Evolutionary conservation across 2,888 invertebrate genomes (phyloP).

Genomic region (Sarcophaga subvicina): DNA sequence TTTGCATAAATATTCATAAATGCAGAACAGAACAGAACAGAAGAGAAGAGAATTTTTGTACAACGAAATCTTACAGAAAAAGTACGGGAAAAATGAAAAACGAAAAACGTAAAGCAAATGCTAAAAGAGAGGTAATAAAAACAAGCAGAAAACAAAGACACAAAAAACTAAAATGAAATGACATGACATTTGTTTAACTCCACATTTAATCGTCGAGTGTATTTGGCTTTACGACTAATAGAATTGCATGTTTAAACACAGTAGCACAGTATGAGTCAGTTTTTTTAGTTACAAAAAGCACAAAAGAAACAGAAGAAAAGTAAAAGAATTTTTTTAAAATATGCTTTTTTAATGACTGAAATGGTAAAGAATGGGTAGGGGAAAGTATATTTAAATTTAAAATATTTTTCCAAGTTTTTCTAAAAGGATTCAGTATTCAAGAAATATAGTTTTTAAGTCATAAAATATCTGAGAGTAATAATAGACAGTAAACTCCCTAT

Average conservation of each 20-base stretch:
- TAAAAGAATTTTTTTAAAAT: background rate
- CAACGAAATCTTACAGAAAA: background rate
- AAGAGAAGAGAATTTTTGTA: background rate
- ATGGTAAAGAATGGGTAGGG: no score
- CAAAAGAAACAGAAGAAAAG: background rate
- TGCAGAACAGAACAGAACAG: constrained; percentile 38
- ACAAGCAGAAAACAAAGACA: no score
- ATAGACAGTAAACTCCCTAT: no score
- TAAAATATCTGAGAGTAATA: no score
- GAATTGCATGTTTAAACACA: background rate
- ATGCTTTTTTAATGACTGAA: no score
- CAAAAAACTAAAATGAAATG: background rate
- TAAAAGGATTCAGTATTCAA: no score
- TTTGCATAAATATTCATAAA: constrained; percentile 73
- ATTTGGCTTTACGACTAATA: constrained; percentile 37
- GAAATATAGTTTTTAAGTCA: no score
- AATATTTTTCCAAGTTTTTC: no score
- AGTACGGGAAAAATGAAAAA: background rate
- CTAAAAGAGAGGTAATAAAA: no score
- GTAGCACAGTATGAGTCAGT: background rate
- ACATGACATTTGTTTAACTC: constrained; percentile 1
- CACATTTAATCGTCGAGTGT: background rate
- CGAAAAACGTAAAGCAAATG: background rate
- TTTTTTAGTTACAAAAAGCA: background rate
- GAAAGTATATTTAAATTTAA: no score